Base-by-base conservation (phyloP, 2,797 vertebrate genomes). In the Spea hammondii region DNA sequence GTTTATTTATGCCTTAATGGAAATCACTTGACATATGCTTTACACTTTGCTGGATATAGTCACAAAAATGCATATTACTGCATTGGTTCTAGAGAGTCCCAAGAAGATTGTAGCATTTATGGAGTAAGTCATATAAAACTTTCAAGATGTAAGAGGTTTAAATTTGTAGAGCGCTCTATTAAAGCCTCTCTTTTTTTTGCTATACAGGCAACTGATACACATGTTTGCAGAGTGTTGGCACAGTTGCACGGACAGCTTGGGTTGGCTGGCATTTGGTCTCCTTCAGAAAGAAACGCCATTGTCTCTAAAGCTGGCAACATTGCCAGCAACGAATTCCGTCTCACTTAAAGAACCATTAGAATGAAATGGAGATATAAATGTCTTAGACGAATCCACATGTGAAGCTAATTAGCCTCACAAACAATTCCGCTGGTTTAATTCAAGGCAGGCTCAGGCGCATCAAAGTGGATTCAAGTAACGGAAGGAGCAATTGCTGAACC, bases 361-460 rank as follows among this genome's bases (percentile, higher is more conserved):
- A 65, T 51, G 17, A 82, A 77, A 82, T 78, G 6, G 65, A 77
- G 57, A 82, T 78, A 78, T 77, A 78, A 77, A 81, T 77, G 79
- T 73, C 74, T 77, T 10, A 77, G 74, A 69, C 70, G 54, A 73
- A 74, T 74, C 57, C 75, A 78, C 70, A 73, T 73, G 65, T 77
- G 65, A 14, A 82, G 80, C 66, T 74, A 77, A 82, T 74, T 77
- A 74, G 65, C 65, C 55, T 64, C 54, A 77, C 54, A 77, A 82
- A 73, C 70, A 82, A 72, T 74, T 65, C 79, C 65, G 70, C 70
- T 70, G 49, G 64, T 65, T 68, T 73, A 46, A 68, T 77, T 77
- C 79, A 82, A 73, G 77, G 74, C 57, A 44, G 65, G 62, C n/a
- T 50, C 47, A 70, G 67, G 55, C 67, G 49, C 59, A 73, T 78